These are phyloP conservation scores for Lepas anatifera DNA, from an alignment of 2,888 invertebrate genomes.

Conservation along the genomic window DNA sequence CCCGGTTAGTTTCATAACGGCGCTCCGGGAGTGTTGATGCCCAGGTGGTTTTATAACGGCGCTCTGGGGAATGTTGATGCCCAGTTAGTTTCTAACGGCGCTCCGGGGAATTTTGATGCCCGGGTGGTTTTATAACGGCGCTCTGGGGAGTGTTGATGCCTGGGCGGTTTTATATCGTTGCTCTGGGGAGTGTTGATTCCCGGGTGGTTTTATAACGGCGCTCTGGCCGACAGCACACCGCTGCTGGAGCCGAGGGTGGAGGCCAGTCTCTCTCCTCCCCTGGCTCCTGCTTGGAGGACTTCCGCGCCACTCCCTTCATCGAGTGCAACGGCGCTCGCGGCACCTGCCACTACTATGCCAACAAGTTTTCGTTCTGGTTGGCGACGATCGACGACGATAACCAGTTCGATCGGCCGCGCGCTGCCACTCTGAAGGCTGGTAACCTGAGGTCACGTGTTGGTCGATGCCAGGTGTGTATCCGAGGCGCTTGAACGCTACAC, in stretches of 20 bases:
- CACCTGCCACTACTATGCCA: conserved; percentile 87
- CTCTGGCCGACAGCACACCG: no score
- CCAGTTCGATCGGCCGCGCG: conserved; percentile 72
- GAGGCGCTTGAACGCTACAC: not conserved
- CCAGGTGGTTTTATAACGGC: no score
- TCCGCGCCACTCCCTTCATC: conserved; percentile 95
- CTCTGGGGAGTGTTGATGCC: no score
- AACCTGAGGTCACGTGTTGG: conserved; percentile 66
- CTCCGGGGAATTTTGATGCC: no score
- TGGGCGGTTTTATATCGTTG: no score
- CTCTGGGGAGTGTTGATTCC: no score
- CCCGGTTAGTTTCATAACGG: no score
- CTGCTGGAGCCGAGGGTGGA: conserved; percentile 84
- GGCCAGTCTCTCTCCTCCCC: conserved; percentile 91
- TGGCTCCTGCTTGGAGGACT: conserved; percentile 94
- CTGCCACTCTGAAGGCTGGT: conserved; percentile 85
- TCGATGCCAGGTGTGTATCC: conserved; percentile 74
- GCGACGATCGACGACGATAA: conserved; percentile 74
- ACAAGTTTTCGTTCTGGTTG: conserved; percentile 96
- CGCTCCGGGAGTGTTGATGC: no score
- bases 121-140: no score
- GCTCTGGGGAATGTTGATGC: no score
- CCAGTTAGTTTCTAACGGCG: no score
- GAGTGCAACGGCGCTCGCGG: conserved; percentile 96
- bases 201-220: no score